Conservation (phyloP, 2,113 vertebrate species). For the Sinocyclocheilus maitianheensis region DNA sequence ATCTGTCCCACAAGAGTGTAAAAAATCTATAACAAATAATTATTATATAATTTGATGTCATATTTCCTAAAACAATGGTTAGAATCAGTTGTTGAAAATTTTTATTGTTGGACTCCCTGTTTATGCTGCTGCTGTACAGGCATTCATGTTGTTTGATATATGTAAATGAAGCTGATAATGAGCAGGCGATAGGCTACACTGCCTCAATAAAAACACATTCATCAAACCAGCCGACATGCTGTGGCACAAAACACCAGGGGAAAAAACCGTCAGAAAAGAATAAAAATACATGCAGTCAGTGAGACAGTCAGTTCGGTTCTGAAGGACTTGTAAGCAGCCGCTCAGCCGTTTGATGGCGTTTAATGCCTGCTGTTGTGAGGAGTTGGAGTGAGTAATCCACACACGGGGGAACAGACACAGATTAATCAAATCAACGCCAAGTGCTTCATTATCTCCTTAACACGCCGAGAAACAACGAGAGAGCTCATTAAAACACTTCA, state of each 20-base stretch:
- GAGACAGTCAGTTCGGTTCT: neutral
- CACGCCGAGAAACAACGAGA: conserved; percentile 70
- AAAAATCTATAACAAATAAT: too few relatives aligned
- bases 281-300: neutral
- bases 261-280: conserved; percentile 56
- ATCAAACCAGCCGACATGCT: conserved; percentile 75
- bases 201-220: conserved; percentile 79
- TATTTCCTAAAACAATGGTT: neutral
- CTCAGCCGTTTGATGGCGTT: neutral
- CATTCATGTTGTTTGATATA: conserved; percentile 67
- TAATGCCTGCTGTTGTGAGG: conserved; percentile 20
- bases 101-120: neutral
- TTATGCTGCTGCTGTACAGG: neutral
- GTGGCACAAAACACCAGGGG: conserved; percentile 53
- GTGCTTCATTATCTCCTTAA: conserved; percentile 74
- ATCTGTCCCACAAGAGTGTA: neutral
- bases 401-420: conserved; percentile 66
- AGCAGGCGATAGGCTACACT: conserved; percentile 75
- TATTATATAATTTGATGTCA: too few relatives aligned
- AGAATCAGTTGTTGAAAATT: neutral
- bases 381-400: conserved; percentile 68
- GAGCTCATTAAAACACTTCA: conserved; percentile 46
- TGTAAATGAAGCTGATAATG: conserved; percentile 76
- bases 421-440: conserved; percentile 75
- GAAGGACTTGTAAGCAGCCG: neutral